phyloP scores from a whole-genome alignment of 2,888 invertebrate genomes.

The Drosophila barbarae region DNA sequence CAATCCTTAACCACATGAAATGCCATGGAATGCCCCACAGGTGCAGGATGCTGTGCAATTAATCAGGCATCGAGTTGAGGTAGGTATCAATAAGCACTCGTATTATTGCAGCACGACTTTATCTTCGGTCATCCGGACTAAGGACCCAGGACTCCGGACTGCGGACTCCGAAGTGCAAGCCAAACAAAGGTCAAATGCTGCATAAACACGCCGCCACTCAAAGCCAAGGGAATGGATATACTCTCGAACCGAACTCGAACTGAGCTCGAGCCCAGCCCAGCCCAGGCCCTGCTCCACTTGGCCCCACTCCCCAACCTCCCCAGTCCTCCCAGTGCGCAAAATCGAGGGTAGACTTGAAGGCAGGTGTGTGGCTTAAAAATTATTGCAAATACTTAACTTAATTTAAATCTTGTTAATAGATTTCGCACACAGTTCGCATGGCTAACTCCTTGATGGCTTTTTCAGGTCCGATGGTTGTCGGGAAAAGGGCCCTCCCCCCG shows the following conservation, averaged over 20 bases:
- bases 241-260: neutral
- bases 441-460: neutral
- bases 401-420: neutral
- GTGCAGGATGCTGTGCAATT: neutral
- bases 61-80: slow-evolving; percentile 10
- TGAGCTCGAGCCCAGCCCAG: neutral
- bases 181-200: slow-evolving; percentile 51
- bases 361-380: neutral
- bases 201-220: slow-evolving; percentile 15
- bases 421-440: neutral
- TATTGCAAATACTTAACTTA: neutral
- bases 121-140: slow-evolving; percentile 28
- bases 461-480: too few species aligned
- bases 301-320: neutral
- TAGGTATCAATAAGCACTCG: slow-evolving; percentile 38
- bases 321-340: neutral
- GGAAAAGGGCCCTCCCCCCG: neutral
- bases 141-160: neutral
- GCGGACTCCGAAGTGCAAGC: slow-evolving; percentile 35
- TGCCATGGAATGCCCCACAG: neutral
- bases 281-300: too few species aligned
- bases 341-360: neutral
- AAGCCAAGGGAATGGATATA: slow-evolving; percentile 1
- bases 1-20: neutral
- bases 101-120: slow-evolving; percentile 42